Base-by-base conservation (phyloP, 2,113 vertebrate species). In the Melanerpes aurifrons region DNA sequence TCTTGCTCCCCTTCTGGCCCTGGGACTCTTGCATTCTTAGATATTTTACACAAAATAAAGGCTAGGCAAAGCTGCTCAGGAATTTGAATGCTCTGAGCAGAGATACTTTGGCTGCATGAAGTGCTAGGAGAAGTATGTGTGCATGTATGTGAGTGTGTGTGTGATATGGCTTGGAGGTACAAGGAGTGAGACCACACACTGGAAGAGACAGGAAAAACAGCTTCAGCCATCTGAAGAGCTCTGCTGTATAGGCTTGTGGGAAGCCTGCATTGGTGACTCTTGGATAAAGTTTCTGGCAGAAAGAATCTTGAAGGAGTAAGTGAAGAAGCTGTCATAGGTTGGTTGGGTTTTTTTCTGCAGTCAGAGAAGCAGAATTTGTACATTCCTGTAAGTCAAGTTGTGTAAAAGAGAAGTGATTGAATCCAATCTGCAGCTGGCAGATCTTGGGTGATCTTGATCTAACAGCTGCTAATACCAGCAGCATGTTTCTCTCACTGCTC, bases 231-330 rank as follows among this genome's bases (percentile, higher is more conserved):
- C 40, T 70, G 63, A 87, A 62, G 35, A 87, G 67, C 56, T 75
- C 69, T 89, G 47, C 70, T 84, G 4, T 72, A 74, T 45, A 87
- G 59, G 50, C 29, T 79, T 87, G 74, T 79, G 63, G 74, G 59
- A 87, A 82, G 74, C 48, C 73, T 66, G 81, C 43, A 85, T 69
- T 87, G 56, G 67, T 85, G 59, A 53, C 63, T 91, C 45, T 69
- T 86, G 87, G 82, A 82, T 92, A 76, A 75, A 87, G 18, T 17
- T 67, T 76, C 78, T 92, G 93, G 59, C 71, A 94, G 74, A 59
- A 84, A 61, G 10, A 67, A 6, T 79, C 74, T 85, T 70, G 71
- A 66, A 82, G 10, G 62, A 24, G 50, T 91, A 87, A 93, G 71
- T 56, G 67, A 94, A 76, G 81, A 87, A 92, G 45, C 59, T 82